Conservation (phyloP, 2,797 vertebrate species). For the Syndactyla subalaris region DNA sequence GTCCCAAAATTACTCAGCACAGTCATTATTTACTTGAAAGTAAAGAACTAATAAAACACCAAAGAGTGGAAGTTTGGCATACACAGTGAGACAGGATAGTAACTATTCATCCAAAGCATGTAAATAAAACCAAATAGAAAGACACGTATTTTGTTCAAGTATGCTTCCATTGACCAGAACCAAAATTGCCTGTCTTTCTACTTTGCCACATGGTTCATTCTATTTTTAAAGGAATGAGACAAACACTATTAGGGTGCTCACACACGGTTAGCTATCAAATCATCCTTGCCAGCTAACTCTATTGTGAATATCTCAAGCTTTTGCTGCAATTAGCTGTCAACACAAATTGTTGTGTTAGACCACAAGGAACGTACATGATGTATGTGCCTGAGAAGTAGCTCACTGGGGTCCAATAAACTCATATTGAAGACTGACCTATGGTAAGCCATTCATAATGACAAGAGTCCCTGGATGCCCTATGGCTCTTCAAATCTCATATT, state of each 20-base stretch:
- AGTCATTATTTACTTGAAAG: background rate
- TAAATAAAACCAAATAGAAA: background rate
- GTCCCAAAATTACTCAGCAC: background rate
- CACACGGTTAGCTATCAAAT: background rate
- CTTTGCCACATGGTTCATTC: background rate
- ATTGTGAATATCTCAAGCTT: background rate
- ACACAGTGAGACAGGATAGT: background rate
- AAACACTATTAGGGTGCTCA: background rate
- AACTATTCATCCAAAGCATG: background rate
- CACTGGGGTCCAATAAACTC: background rate
- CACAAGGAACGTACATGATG: background rate
- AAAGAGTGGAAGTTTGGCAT: background rate
- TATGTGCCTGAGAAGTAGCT: background rate
- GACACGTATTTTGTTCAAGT: background rate
- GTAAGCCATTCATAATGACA: background rate
- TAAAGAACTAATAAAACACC: background rate
- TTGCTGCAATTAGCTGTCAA: background rate
- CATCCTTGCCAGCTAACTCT: background rate
- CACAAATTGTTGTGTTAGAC: background rate
- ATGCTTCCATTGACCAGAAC: background rate
- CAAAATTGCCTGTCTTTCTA: rapidly evolving
- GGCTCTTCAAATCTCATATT: background rate
- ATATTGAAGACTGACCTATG: background rate
- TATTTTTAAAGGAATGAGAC: background rate
- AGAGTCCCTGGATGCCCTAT: background rate